Evolutionary conservation across 2,113 vertebrate species (phyloP).

Genomic region (Cardinalis cardinalis): DNA sequence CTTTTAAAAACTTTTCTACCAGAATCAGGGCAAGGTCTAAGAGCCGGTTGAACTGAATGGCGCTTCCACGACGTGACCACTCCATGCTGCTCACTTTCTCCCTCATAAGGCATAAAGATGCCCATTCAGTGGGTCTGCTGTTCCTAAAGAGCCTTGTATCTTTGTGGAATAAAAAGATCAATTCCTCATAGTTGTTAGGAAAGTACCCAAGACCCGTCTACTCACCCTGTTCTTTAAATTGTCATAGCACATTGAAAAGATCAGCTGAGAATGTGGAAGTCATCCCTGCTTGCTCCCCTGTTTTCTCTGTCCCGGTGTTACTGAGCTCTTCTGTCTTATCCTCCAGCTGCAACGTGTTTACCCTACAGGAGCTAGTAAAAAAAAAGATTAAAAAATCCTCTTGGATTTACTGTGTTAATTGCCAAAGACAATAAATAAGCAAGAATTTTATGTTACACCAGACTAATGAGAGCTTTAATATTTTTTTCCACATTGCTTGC

Average conservation of each 20-base stretch:
- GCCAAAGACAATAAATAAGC: background rate
- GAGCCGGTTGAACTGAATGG: background rate
- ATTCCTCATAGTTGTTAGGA: background rate
- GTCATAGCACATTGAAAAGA: accelerated
- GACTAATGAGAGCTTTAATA: background rate
- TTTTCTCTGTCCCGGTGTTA: background rate
- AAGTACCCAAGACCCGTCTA: background rate
- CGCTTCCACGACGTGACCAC: background rate
- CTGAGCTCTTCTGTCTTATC: background rate
- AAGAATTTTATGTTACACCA: background rate
- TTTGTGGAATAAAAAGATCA: accelerated
- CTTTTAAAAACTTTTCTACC: background rate
- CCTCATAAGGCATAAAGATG: background rate
- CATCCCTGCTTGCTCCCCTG: background rate
- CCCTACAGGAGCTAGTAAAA: background rate
- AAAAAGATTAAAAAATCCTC: background rate
- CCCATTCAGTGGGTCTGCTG: background rate
- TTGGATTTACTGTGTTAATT: background rate
- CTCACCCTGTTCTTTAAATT: background rate
- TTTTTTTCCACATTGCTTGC: background rate
- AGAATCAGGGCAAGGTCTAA: background rate
- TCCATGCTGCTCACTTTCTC: background rate
- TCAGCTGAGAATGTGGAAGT: background rate
- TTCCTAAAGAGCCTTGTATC: background rate
- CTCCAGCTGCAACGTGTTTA: background rate